Base-by-base conservation (phyloP, 2,797 vertebrate species). In the Chromis chromis region DNA sequence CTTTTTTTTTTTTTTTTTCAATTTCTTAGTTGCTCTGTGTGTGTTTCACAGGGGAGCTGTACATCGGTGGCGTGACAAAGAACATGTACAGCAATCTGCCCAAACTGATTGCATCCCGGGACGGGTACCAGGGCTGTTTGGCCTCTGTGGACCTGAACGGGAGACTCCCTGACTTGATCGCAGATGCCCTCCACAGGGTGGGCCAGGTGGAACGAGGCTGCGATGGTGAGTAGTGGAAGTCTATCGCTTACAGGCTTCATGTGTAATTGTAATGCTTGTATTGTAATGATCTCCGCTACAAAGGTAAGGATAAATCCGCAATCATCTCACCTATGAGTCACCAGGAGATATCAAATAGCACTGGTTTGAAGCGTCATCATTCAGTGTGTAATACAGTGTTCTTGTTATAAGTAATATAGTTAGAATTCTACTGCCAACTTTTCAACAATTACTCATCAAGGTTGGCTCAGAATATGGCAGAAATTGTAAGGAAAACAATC, bases 61-160 rank as follows among this genome's bases (percentile, higher is more conserved):
- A 97, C 85, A 96, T 98, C 70, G 96, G 96, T 44, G 97, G 96
- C 71, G 94, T 97, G 84, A 95, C 94, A 16, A 96, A 92, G 89
- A 95, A 76, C 74, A 97, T 96, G 96, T 97, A 96, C 90, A 93
- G 90, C 89, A 95, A 93, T 88, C 93, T 98, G 87, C 96, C 97
- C 83, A 97, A 97, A 82, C 94, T 98, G 71, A 97, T 97, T 39
- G 96, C 96, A 39, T 97, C 96, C 87, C 95, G 96, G 85, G 97
- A 97, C 5, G 97, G 97, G 68, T 98, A 96, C 86, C 96, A 97
- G 90, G 97, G 97, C 88, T 98, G 97, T 86, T 91, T 98, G 91
- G 97, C 97, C 84, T 97, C 97, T 0, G 94, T 97, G 81, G 97
- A 98, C 89, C 95, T 98, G 85, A 98, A 98, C 1, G 97, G 97